Conservation (phyloP, 1,140 invertebrate species). For the Procambarus virginalis region DNA sequence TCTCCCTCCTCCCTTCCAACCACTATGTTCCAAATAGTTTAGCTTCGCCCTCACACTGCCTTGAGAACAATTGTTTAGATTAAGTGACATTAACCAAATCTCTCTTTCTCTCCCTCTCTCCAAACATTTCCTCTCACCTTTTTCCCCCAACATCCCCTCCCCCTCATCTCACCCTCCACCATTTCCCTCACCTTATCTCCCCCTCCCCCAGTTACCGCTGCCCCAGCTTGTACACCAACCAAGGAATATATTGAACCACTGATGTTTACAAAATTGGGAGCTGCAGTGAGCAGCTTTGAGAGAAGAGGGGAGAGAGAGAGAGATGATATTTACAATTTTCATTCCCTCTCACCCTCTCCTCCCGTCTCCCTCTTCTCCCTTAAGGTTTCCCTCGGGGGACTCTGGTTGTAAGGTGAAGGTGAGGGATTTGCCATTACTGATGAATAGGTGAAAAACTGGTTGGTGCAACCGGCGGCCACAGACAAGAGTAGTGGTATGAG, state of each 20-base stretch:
- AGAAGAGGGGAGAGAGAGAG: not conserved
- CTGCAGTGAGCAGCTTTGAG: not conserved
- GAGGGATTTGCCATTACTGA: not conserved
- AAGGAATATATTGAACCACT: too few species aligned
- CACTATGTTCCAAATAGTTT: not conserved
- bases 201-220: not conserved
- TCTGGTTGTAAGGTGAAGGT: not conserved
- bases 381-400: not conserved
- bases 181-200: not conserved
- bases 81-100: not conserved
- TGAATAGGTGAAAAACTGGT: not conserved
- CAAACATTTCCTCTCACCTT: not conserved
- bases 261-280: too few species aligned
- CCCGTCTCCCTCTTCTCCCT: too few species aligned
- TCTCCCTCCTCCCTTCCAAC: not conserved
- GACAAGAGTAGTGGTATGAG: too few species aligned
- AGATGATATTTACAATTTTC: not conserved
- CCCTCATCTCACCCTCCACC: not conserved
- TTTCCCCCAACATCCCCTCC: not conserved
- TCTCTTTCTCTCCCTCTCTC: not conserved
- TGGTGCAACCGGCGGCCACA: not conserved
- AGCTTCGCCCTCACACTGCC: not conserved
- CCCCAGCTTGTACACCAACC: not conserved
- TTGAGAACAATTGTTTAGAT: not conserved
- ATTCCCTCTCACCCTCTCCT: not conserved